Base-by-base conservation (phyloP, 2,113 vertebrate species). In the Atlantisia rogersi region DNA sequence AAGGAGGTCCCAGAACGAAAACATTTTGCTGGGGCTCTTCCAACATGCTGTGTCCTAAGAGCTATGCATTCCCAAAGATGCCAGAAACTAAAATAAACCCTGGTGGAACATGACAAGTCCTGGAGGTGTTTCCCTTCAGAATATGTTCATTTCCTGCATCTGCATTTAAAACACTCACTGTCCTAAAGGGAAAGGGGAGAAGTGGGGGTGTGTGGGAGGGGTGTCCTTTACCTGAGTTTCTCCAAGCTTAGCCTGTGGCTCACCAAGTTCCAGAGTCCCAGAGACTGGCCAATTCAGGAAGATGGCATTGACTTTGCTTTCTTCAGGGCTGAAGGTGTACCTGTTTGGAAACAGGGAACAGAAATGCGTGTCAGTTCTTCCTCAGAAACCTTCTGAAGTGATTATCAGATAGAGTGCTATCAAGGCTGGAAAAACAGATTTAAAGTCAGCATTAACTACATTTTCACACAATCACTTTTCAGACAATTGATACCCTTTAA, bases 251-350 rank as follows among this genome's bases (percentile, higher is more conserved):
- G 96, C 97, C 68, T 28, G 70, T 17, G 99, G 99, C 59, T 98
- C 98, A 32, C 75, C 97, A 52, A 99, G 98, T 79, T 97, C 52
- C 86, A 99, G 92, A 15, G 52, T 86, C 81, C 98, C 98, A 21
- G 97, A 96, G 20, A 53, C 42, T 2, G 99, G 99, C 99, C 99
- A 99, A 19, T 97, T 94, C 52, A 99, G 97, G 63, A 99, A 98
- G 75, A 99, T 55, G 12, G 99, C 99, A 73, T 98, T 99, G 65
- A 99, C 83, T 19, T 89, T 58, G 29, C 98, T 97, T 55, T 98
- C 97, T 96, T 98, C 86, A 12, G 98, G 97, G 88, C 90, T 99
- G 82, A 85, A 97, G 4, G 99, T 99, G 94, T 99, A 99, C 99
- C 99, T 99, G 91, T 84, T 79, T 90, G 56, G 79, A 92, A 85